A percentile compares a stretch with the other conserved stretches of the same genome.
Evolutionary conservation across 2,888 invertebrate species (phyloP).

Genomic region (Drosophila anomalata): DNA sequence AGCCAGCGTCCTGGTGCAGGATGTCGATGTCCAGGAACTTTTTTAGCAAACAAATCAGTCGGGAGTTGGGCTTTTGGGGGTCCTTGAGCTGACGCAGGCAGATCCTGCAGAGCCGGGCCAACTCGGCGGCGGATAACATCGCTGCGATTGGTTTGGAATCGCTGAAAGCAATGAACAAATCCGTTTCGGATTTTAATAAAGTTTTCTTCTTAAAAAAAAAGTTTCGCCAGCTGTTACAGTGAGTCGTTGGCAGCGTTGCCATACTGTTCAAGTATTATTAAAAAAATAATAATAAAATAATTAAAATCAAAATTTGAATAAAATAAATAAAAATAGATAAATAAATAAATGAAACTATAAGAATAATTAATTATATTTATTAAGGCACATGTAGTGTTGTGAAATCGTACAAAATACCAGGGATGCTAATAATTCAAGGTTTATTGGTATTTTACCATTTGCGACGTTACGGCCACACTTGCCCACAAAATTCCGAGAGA

Average conservation of each 20-base stretch:
- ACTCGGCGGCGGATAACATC: conserved; percentile 62
- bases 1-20: conserved; percentile 46
- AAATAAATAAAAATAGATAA: neutral
- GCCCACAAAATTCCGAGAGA: conserved; percentile 2
- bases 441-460: neutral
- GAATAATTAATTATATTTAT: neutral
- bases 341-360: neutral
- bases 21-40: conserved; percentile 71
- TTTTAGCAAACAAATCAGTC: conserved; percentile 63
- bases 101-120: conserved; percentile 74
- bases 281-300: neutral
- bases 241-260: conserved; percentile 1
- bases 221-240: neutral
- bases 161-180: conserved; percentile 37
- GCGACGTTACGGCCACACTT: neutral
- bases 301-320: neutral
- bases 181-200: neutral
- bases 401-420: neutral
- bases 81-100: conserved; percentile 70
- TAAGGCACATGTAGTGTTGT: neutral
- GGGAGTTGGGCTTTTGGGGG: conserved; percentile 47
- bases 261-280: neutral
- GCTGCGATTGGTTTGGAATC: conserved; percentile 16
- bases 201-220: neutral
- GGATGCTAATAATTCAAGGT: neutral